Evolutionary conservation across 2,113 vertebrate species (phyloP).

Genomic region (Capreolus pygargus): DNA sequence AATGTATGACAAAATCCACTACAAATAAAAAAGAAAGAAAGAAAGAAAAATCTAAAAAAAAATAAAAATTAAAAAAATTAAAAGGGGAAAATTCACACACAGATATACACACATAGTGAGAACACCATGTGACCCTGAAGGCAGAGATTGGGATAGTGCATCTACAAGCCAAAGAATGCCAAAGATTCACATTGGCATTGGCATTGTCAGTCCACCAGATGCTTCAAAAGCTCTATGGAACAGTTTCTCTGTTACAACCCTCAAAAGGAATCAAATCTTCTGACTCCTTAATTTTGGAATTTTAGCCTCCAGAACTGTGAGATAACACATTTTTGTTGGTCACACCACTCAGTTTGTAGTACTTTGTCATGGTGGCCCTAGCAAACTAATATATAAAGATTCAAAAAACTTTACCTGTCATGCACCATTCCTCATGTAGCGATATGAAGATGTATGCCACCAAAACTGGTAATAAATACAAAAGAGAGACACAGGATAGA

Average conservation of each 20-base stretch:
- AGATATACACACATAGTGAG: neutral
- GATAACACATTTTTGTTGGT: neutral
- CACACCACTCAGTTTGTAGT: neutral
- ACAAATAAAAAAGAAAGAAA: too few species aligned
- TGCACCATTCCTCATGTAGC: neutral
- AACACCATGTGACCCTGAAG: neutral
- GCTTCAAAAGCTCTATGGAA: neutral
- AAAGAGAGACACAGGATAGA: neutral
- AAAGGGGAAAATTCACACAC: neutral
- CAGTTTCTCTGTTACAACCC: neutral
- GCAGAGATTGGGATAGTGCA: neutral
- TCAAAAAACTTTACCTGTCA: neutral
- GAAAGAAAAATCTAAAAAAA: too few species aligned
- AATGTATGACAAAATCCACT: too few species aligned
- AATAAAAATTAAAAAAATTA: too few species aligned
- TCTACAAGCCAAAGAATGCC: neutral
- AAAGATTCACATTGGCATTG: neutral
- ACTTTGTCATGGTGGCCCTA: neutral
- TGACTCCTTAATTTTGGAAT: neutral
- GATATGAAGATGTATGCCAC: neutral
- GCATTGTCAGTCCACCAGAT: neutral
- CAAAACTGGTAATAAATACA: neutral
- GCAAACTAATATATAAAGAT: neutral
- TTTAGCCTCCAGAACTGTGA: neutral
- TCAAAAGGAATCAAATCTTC: neutral